phyloP scores from a whole-genome alignment of 2,797 vertebrate species.

The Anguilla obscura region DNA sequence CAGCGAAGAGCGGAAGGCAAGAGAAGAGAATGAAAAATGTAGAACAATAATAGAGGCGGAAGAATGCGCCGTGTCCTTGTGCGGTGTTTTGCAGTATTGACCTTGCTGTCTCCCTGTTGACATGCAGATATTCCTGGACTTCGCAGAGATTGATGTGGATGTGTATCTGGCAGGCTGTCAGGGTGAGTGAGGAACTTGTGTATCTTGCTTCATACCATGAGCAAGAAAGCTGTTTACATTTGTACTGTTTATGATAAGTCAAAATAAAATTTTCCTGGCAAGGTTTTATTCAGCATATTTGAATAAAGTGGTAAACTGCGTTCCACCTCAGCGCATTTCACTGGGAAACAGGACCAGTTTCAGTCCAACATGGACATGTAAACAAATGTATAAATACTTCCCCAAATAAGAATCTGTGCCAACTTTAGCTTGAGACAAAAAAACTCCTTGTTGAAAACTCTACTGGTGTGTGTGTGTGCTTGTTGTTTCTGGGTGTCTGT shows the following conservation, averaged over 20 bases:
- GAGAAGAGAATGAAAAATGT: background rate
- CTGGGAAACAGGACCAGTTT: background rate
- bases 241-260: background rate
- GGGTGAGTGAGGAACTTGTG: slow-evolving; percentile 66
- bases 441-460: background rate
- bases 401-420: background rate
- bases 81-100: background rate
- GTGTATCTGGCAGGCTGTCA: slow-evolving; percentile 86
- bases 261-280: background rate
- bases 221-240: background rate
- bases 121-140: slow-evolving; percentile 88
- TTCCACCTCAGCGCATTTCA: background rate
- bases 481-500: slow-evolving; percentile 31
- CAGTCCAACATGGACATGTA: background rate
- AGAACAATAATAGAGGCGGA: background rate
- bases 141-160: slow-evolving; percentile 86
- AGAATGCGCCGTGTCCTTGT: background rate
- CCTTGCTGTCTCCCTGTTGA: slow-evolving; percentile 36
- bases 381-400: slow-evolving; percentile 1
- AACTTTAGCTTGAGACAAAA: slow-evolving; percentile 1
- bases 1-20: background rate
- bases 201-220: background rate
- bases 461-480: background rate
- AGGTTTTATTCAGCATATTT: background rate
- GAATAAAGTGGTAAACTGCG: background rate